Percentiles rank a stretch among this genome's conserved stretches.
Evolutionary conservation across 2,888 invertebrate species (phyloP).

Genomic region (Cataglyphis albicans): DNA sequence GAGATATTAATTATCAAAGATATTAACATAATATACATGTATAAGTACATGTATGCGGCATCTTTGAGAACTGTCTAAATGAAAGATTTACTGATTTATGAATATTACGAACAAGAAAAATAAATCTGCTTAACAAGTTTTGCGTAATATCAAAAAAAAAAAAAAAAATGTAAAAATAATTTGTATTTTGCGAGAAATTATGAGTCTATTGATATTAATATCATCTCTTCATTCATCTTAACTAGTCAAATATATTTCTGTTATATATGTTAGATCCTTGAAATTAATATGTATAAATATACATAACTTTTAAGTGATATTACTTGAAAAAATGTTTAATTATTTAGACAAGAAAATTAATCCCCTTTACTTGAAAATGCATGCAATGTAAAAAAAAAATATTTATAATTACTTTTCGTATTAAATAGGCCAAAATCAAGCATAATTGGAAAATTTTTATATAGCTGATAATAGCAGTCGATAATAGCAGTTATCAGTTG

Average conservation of each 20-base stretch:
- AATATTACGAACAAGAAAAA: background rate
- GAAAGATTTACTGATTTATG: background rate
- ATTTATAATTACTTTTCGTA: background rate
- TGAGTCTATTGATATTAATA: background rate
- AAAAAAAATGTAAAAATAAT: background rate
- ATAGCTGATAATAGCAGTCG: background rate
- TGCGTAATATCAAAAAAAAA: background rate
- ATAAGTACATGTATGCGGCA: background rate
- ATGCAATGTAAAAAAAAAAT: background rate
- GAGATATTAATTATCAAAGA: background rate
- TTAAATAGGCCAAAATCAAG: background rate
- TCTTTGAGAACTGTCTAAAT: background rate
- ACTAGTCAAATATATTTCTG: background rate
- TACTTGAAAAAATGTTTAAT: constrained; percentile 2
- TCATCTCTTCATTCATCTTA: background rate
- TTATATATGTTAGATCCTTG: background rate
- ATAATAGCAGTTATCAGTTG: background rate
- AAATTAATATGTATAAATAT: background rate
- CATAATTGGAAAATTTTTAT: background rate
- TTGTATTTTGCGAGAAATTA: background rate
- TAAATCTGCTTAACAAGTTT: background rate
- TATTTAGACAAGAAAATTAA: background rate
- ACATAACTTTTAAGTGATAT: background rate
- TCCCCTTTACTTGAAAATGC: background rate
- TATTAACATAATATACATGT: background rate